A percentile compares a stretch with the other conserved stretches of the same genome.
Evolutionary conservation across 35 echinoderm and acorn worm species (phyloP).

Genomic region (Amphiura filiformis): DNA sequence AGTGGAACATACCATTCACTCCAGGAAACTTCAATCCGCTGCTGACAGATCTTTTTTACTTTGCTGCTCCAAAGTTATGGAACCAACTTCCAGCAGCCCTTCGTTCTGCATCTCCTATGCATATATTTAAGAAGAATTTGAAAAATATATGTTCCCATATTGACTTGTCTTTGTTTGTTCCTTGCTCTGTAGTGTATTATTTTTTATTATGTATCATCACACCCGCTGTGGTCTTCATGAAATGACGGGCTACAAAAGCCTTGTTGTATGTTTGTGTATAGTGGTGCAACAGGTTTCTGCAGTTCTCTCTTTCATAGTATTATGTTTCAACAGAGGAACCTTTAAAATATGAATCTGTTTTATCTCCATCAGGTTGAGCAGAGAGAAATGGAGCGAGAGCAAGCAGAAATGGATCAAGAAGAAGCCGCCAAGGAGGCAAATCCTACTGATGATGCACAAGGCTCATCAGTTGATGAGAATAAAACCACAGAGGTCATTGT

Average conservation of each 20-base stretch:
- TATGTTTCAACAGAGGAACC: background rate
- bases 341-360: background rate
- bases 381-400: background rate
- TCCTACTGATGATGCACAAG: slow-evolving; percentile 7
- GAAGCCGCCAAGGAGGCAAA: slow-evolving; percentile 22
- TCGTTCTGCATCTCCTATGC: too few relatives aligned
- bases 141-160: background rate
- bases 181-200: background rate
- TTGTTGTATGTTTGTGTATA: background rate
- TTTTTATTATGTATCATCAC: background rate
- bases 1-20: too few relatives aligned
- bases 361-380: slow-evolving; percentile 38
- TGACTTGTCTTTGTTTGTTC: background rate
- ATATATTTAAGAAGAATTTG: too few relatives aligned
- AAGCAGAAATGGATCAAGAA: slow-evolving; percentile 36
- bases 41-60: too few relatives aligned
- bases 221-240: too few relatives aligned
- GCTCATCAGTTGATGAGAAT: background rate
- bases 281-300: background rate
- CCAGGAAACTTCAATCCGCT: too few relatives aligned
- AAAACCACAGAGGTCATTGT: background rate
- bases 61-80: too few relatives aligned
- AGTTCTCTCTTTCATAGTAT: background rate
- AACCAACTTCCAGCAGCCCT: too few relatives aligned
- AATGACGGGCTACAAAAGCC: background rate